Conservation (phyloP, 2,888 invertebrate species). For the Brenthis ino region DNA sequence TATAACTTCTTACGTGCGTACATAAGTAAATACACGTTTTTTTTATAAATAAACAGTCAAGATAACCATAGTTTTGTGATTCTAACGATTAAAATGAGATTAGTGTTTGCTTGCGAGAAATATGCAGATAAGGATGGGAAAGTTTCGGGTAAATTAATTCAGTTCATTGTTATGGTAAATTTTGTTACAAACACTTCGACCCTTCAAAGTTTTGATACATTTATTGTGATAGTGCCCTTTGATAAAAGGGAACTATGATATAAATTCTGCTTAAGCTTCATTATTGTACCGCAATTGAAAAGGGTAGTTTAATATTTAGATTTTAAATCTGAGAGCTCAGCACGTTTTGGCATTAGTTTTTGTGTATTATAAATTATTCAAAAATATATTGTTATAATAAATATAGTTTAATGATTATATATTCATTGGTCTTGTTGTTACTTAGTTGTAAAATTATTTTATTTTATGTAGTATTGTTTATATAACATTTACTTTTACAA, state of each 20-base stretch:
- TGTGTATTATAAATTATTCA: not conserved
- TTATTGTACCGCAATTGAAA: slow-evolving; percentile 31
- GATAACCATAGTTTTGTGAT: slow-evolving; percentile 54
- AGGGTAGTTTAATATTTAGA: slow-evolving; percentile 14
- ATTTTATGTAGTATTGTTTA: no score
- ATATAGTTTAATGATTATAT: slow-evolving; percentile 8
- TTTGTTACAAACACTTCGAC: slow-evolving; percentile 26
- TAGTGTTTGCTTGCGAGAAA: slow-evolving; percentile 57
- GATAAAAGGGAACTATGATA: slow-evolving; percentile 46
- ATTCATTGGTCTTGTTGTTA: not conserved
- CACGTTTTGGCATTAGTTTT: slow-evolving; percentile 6
- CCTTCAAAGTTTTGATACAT: slow-evolving; percentile 41
- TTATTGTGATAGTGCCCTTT: slow-evolving; percentile 41
- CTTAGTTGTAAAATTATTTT: no score
- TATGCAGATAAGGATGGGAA: slow-evolving; percentile 53
- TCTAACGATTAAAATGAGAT: slow-evolving; percentile 64
- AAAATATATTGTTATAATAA: not conserved
- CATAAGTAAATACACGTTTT: no score
- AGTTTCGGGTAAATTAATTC: slow-evolving; percentile 56
- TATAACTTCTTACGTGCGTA: no score
- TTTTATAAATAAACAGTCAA: slow-evolving; percentile 44
- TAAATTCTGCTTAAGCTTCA: slow-evolving; percentile 30
- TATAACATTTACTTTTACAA: no score
- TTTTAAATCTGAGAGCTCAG: slow-evolving; percentile 23
- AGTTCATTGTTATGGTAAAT: slow-evolving; percentile 66